Base-by-base conservation (phyloP, 2,113 vertebrate genomes). In the Tachycineta bicolor region DNA sequence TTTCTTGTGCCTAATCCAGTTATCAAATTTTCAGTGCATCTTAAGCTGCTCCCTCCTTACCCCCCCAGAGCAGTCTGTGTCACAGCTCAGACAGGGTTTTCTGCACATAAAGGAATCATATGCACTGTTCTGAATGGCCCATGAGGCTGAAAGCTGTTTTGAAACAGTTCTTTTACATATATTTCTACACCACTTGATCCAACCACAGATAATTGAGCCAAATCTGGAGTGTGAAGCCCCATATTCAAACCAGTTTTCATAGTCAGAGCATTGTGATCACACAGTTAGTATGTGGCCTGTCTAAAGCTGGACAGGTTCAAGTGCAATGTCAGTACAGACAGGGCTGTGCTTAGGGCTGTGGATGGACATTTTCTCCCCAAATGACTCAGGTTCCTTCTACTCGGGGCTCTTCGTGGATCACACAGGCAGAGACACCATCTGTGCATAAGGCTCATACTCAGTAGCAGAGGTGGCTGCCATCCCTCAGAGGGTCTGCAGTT, bases 91-190 rank as follows among this genome's bases (percentile, higher is more conserved):
- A 21, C 12, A 53, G 43, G 11, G 11, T 7, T 56, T 80, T 83
- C 71, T 86, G 71, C 50, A 24, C 20, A 5, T 9, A 6, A 1
- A 2, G 46, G 47, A 37, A 22, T 24, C 0, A 0, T 17, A n/a
- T 7, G 6, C 6, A 28, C 5, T 29, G 5, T 26, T 86, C 80
- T 89, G 43, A 28, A 31, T 5, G 34, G 56, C 60, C 49, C 44
- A 16, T 3, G 18, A 94, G 64, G 44, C 70, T 83, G 53, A 43
- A 75, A 39, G 29, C 18, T 82, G 1, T 23, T 90, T 46, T 55
- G 34, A 41, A 26, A 46, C 17, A 56, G 11, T 21, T 71, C 5
- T 81, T 87, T 46, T 9, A 26, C 8, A 3, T 0, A 1, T 39
- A 6, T 34, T 79, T 75, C n/a, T 60, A 18, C 1, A 2, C 22